Conservation (phyloP, 2,888 invertebrate genomes). For the Plebejus anna region DNA sequence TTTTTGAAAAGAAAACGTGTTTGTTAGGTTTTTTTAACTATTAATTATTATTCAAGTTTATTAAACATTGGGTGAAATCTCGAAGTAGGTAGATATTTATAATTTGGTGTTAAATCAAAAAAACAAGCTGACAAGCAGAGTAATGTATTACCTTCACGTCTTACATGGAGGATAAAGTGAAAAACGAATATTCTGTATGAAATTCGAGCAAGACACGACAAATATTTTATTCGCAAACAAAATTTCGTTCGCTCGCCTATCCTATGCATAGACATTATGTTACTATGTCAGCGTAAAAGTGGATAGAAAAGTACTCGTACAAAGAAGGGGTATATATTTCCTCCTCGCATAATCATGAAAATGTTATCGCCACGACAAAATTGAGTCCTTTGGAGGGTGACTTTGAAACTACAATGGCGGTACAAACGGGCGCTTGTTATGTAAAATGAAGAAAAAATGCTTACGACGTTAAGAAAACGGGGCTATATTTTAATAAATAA, state of each 20-base stretch:
- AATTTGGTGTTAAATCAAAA: background rate
- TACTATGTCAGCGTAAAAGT: slow-evolving; percentile 41
- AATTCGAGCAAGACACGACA: slow-evolving; percentile 30
- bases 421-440: slow-evolving; percentile 23
- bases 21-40: too few species aligned
- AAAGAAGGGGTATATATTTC: slow-evolving; percentile 43
- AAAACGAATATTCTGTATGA: slow-evolving; percentile 19
- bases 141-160: background rate
- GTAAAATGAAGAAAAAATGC: slow-evolving; percentile 34
- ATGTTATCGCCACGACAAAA: slow-evolving; percentile 58
- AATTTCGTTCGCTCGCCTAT: slow-evolving; percentile 34
- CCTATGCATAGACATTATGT: slow-evolving; percentile 47
- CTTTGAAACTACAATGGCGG: slow-evolving; percentile 48
- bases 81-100: background rate
- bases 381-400: slow-evolving; percentile 57
- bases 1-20: too few species aligned
- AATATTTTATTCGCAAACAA: slow-evolving; percentile 33
- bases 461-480: slow-evolving; percentile 29
- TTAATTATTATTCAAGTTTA: too few species aligned
- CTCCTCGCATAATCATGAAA: slow-evolving; percentile 52
- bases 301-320: slow-evolving; percentile 46
- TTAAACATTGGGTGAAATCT: too few species aligned
- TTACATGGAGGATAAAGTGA: background rate
- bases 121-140: background rate
- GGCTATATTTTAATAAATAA: slow-evolving; percentile 29